Percentiles rank a stretch among this genome's conserved stretches.
Conservation (phyloP, 2,797 vertebrate genomes). For the Schizothorax lantsangensis region DNA sequence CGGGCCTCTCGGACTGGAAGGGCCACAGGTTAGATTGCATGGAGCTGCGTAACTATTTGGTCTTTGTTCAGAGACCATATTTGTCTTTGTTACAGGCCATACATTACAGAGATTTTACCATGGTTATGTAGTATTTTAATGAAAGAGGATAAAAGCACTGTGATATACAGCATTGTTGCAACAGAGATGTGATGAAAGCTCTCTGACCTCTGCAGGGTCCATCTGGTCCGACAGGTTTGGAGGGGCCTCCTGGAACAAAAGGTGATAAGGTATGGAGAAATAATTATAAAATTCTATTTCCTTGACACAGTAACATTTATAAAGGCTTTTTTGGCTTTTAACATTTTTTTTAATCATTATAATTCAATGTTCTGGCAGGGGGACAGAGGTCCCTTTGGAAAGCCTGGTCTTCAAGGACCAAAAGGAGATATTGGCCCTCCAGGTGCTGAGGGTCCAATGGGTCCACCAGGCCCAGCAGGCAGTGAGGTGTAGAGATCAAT, state of each 20-base stretch:
- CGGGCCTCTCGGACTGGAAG: conserved; percentile 79
- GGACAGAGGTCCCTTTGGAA: conserved; percentile 73
- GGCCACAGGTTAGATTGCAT: conserved; percentile 81
- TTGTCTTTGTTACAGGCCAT: background rate
- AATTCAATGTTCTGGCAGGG: conserved; percentile 68
- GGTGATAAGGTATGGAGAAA: conserved; percentile 82
- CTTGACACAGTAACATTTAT: background rate
- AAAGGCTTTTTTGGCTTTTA: background rate
- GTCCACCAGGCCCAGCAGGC: conserved; percentile 72
- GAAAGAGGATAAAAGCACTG: background rate
- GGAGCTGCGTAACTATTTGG: background rate
- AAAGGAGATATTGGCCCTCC: conserved; percentile 71
- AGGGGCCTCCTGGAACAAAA: conserved; percentile 81
- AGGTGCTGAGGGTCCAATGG: conserved; percentile 77
- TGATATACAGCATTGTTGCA: background rate
- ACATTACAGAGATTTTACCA: background rate
- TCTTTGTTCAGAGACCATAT: background rate
- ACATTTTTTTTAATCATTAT: background rate
- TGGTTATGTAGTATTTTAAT: background rate
- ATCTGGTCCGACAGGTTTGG: conserved; percentile 73
- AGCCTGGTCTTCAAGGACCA: conserved; percentile 65
- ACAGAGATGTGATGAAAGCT: background rate
- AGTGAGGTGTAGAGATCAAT: conserved; percentile 71
- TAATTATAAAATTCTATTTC: background rate
- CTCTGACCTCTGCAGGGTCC: conserved; percentile 74